Conservation (phyloP, 2,888 invertebrate genomes). For the Merodon equestris region DNA sequence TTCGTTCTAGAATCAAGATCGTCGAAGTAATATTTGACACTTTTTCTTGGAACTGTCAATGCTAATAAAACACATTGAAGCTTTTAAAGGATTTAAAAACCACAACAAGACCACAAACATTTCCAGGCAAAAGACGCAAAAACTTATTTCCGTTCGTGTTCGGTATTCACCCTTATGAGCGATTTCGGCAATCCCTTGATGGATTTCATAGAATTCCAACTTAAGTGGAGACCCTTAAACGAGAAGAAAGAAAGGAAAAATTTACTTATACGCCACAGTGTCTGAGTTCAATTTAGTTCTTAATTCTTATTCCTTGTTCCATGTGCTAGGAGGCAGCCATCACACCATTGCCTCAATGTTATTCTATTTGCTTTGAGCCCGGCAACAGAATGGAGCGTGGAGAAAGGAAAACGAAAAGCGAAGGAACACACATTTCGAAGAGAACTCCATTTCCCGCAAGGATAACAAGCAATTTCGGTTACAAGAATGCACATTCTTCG, state of each 20-base stretch:
- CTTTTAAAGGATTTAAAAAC: too few species aligned
- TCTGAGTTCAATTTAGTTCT: conserved; percentile 29
- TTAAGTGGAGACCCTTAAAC: conserved; percentile 20
- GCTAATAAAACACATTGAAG: too few species aligned
- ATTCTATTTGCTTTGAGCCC: conserved; percentile 18
- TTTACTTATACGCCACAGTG: conserved; percentile 45
- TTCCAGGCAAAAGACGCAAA: too few species aligned
- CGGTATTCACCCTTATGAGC: conserved; percentile 25
- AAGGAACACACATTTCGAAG: conserved; percentile 45
- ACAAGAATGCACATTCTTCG: conserved; percentile 67
- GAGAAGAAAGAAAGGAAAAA: conserved; percentile 1
- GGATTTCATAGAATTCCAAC: conserved; percentile 35
- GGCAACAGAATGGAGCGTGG: background rate
- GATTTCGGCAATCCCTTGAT: conserved; percentile 45
- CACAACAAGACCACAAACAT: too few species aligned
- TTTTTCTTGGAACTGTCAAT: too few species aligned
- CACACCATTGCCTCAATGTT: conserved; percentile 12
- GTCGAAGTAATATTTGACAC: too few species aligned
- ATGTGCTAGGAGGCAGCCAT: too few species aligned
- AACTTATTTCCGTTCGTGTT: conserved; percentile 7
- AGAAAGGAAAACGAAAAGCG: background rate
- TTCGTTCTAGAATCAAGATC: too few species aligned
- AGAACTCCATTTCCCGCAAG: conserved; percentile 64
- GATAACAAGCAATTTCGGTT: conserved; percentile 68
- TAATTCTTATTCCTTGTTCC: conserved; percentile 4